phyloP scores from a whole-genome alignment of 2,113 vertebrate species.

The Struthidea cinerea region DNA sequence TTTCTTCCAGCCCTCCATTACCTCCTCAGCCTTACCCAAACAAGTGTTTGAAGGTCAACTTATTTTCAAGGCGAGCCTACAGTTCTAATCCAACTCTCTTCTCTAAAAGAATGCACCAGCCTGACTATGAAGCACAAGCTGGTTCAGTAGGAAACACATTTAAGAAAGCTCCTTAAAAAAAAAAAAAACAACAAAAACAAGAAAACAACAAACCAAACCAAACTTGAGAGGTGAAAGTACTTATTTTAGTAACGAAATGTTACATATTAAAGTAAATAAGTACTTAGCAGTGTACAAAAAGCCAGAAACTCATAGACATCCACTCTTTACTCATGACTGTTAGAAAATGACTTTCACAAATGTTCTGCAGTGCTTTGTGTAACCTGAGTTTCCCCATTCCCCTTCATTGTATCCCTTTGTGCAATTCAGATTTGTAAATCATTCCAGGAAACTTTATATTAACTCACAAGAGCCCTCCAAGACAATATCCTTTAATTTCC shows the following conservation, averaged over 20 bases:
- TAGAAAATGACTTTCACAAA: constrained; percentile 36
- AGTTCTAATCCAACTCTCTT: neutral
- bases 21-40: neutral
- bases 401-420: neutral
- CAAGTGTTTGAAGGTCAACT: neutral
- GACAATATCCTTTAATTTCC: constrained; percentile 30
- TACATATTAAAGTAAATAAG: neutral
- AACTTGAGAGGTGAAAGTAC: neutral
- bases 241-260: neutral
- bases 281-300: neutral
- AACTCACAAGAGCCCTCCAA: constrained; percentile 16
- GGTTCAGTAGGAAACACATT: neutral
- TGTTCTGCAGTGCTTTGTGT: neutral
- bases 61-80: neutral
- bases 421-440: constrained; percentile 23
- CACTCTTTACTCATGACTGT: neutral
- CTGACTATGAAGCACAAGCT: neutral
- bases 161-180: neutral
- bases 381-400: constrained; percentile 26
- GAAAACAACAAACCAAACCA: neutral
- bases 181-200: neutral
- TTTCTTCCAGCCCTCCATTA: neutral
- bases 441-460: constrained; percentile 56
- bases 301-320: neutral
- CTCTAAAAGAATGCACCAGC: neutral